Evolutionary conservation across 2,113 vertebrate genomes (phyloP), one percentile per base, ranked within the genome.

Genomic region (Poeciliopsis occidentalis): DNA sequence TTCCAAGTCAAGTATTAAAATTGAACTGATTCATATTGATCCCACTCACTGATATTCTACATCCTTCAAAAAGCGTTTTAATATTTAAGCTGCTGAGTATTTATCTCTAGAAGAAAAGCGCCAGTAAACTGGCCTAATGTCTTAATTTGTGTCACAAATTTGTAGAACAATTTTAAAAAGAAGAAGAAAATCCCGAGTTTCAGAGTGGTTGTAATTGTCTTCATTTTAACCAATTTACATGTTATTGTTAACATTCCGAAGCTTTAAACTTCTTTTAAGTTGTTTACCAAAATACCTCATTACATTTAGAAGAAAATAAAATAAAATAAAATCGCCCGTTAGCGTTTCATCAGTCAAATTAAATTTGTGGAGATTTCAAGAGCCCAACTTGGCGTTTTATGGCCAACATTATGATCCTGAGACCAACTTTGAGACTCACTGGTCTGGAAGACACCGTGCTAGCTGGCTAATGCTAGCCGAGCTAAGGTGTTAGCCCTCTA

Each of bases 401-500:
- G 2, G 7, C 22, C 51, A 57, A 57, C 17, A 24, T 57, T n/a
- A 1, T 24, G 8, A 8, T 57, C 51, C 19, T 24, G 5, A 3
- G 1, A 22, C 2, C 19, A 57, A 57, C 51, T 57, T 57, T 57
- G 19, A 6, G 8, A 10, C 7, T 57, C 24, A 11, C 19, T 54
- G 22, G 8, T n/a, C 51, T 54, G 51, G 51, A 24, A 54, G 51
- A 57, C 51, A n/a, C 44, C 66, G 8, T 74, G 83, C 82, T 91
- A 88, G 78, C 75, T 34, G 64, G 87, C 90, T 92, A 89, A 76
- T 32, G 41, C 57, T 89, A 88, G 84, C 83, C 13, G 51, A 29
- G 44, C 80, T 71, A 78, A 70, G 85, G 69, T 75, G 81, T 72
- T 88, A 79, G 87, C 82, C 27, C 15, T 30, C 67, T 64, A 24